Percentiles rank a stretch among this genome's conserved stretches.
phyloP scores from a whole-genome alignment of 2,113 vertebrate species.

The Xiphias gladius region DNA sequence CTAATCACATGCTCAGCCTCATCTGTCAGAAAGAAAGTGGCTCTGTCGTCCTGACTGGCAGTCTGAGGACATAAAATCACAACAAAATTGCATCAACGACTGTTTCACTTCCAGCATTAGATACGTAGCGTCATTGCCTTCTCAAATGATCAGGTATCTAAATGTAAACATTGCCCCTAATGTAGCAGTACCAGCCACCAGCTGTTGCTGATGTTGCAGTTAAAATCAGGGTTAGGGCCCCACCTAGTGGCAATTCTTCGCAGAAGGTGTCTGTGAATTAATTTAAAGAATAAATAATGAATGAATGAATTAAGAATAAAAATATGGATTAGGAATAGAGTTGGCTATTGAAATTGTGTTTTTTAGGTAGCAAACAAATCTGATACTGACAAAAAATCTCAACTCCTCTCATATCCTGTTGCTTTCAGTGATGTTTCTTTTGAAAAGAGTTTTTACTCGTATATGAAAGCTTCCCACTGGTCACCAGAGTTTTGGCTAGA shows the following conservation, averaged over 20 bases:
- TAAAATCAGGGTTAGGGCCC: constrained; percentile 55
- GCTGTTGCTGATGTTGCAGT: constrained; percentile 54
- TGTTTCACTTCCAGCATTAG: constrained; percentile 37
- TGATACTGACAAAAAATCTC: too few species aligned
- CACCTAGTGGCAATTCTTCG: constrained; percentile 63
- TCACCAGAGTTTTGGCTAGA: too few species aligned
- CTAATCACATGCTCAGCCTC: constrained; percentile 58
- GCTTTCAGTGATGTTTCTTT: too few species aligned
- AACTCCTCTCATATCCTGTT: background rate
- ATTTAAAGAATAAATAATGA: background rate
- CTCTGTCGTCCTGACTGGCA: constrained; percentile 37
- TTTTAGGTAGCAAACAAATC: background rate
- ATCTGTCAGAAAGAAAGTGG: constrained; percentile 34
- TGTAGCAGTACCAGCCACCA: constrained; percentile 43
- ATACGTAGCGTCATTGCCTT: constrained; percentile 46
- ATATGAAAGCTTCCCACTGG: too few species aligned
- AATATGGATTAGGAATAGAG: background rate
- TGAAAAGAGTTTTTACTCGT: too few species aligned
- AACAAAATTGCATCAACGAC: constrained; percentile 45
- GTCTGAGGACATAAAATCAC: constrained; percentile 38
- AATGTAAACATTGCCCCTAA: constrained; percentile 25
- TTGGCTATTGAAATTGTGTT: background rate
- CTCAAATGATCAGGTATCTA: constrained; percentile 33
- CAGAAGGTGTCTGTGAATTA: background rate
- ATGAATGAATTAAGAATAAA: background rate